phyloP scores from a whole-genome alignment of 1,140 invertebrate species.

The Harpegnathos saltator region DNA sequence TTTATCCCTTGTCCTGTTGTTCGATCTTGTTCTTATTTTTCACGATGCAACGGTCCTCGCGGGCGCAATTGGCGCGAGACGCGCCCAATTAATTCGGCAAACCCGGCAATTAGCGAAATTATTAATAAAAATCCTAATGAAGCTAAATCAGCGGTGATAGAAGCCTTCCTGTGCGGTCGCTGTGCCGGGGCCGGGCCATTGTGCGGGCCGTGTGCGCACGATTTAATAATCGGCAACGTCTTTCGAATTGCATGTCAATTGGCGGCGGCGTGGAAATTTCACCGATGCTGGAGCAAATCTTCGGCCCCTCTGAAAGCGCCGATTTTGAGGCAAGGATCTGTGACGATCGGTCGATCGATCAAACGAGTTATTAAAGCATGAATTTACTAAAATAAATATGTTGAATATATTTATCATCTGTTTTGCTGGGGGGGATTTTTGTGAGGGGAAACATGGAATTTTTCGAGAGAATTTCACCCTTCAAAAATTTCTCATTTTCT shows the following conservation, averaged over 20 bases:
- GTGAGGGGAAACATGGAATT: too few species aligned
- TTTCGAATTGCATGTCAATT: conserved; percentile 82
- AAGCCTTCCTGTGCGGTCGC: conserved; percentile 83
- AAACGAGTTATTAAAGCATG: not conserved
- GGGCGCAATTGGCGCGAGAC: conserved; percentile 60
- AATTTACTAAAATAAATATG: too few species aligned
- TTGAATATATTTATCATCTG: too few species aligned
- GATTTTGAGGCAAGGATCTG: not conserved
- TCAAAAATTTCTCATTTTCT: too few species aligned
- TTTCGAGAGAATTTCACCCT: too few species aligned
- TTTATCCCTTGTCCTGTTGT: not conserved
- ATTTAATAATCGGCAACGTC: conserved; percentile 73
- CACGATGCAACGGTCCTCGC: not conserved
- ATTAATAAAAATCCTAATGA: conserved; percentile 84
- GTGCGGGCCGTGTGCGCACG: conserved; percentile 63
- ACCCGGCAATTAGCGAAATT: conserved; percentile 81
- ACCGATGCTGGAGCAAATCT: conserved; percentile 39
- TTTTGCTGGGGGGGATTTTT: too few species aligned
- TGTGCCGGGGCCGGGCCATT: conserved; percentile 72
- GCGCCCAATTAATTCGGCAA: conserved; percentile 80
- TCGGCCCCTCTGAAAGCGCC: not conserved
- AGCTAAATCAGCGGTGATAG: conserved; percentile 83
- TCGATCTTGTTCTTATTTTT: conserved; percentile 4
- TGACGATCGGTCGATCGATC: not conserved
- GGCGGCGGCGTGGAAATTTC: conserved; percentile 75